phyloP scores from a whole-genome alignment of 2,797 vertebrate species.

The Rhadinocentrus ornatus region DNA sequence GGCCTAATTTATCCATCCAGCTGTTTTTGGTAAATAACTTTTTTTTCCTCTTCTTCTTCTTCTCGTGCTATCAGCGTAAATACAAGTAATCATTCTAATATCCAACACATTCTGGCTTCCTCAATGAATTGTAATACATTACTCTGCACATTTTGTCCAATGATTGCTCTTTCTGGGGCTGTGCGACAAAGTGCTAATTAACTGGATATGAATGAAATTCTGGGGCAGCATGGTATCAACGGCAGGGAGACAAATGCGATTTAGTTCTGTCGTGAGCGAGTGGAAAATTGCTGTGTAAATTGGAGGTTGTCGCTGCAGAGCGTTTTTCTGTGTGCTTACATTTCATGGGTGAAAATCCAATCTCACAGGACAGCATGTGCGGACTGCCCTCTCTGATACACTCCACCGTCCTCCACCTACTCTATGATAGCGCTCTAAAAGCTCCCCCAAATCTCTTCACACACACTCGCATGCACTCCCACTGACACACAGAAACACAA shows the following conservation, averaged over 20 bases:
- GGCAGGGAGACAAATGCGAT: conserved; percentile 73
- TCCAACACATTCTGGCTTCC: conserved; percentile 63
- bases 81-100: conserved; percentile 72
- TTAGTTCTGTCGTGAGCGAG: conserved; percentile 70
- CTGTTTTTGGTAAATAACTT: conserved; percentile 79
- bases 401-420: conserved; percentile 74
- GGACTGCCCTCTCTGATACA: conserved; percentile 73
- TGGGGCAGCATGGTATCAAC: conserved; percentile 63
- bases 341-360: conserved; percentile 83
- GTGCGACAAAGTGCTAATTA: conserved; percentile 77
- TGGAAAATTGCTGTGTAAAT: conserved; percentile 83
- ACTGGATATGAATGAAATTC: conserved; percentile 73
- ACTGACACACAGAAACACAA: conserved; percentile 62
- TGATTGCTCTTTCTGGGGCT: conserved; percentile 73
- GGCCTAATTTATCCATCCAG: conserved; percentile 71
- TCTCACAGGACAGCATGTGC: conserved; percentile 73
- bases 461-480: conserved; percentile 50
- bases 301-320: conserved; percentile 76
- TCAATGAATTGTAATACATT: conserved; percentile 80
- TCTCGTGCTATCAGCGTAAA: conserved; percentile 54
- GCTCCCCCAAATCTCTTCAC: conserved; percentile 67
- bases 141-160: conserved; percentile 63
- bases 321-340: conserved; percentile 77
- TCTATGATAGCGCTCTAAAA: conserved; percentile 80
- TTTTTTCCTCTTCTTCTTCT: not conserved